A percentile compares a stretch with the other conserved stretches of the same genome.
phyloP scores from a whole-genome alignment of 2,797 vertebrate genomes.

The Clarias fuscus region DNA sequence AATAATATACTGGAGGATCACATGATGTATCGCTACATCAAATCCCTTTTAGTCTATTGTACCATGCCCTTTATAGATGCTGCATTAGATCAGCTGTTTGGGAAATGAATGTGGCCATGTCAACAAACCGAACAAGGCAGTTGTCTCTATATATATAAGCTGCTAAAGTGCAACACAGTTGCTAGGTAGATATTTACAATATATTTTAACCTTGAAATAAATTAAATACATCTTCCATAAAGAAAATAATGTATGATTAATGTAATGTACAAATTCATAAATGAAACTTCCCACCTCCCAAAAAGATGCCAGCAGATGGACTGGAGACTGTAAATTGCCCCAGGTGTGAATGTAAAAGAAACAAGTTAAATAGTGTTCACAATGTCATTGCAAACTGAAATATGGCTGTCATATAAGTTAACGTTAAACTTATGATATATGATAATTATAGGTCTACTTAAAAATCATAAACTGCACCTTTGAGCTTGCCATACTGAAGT shows the following conservation, averaged over 20 bases:
- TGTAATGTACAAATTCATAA: neutral
- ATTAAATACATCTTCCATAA: neutral
- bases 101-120: constrained; percentile 24
- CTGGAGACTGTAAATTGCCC: neutral
- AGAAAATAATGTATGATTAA: constrained; percentile 14
- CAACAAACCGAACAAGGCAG: constrained; percentile 42
- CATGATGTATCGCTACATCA: neutral
- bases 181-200: constrained; percentile 21
- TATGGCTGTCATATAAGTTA: neutral
- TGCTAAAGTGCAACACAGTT: constrained; percentile 52
- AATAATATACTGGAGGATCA: neutral
- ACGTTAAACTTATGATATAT: neutral
- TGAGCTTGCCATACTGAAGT: neutral
- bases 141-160: constrained; percentile 62
- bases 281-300: neutral
- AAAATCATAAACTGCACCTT: constrained; percentile 8
- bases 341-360: neutral
- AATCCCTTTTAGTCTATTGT: neutral
- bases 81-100: constrained; percentile 54
- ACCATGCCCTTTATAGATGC: neutral
- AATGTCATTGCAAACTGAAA: neutral
- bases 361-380: neutral
- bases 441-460: neutral
- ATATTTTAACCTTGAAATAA: constrained; percentile 10
- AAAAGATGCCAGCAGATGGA: neutral